phyloP scores from a whole-genome alignment of 2,888 invertebrate species.

The Liodrosophila aerea region DNA sequence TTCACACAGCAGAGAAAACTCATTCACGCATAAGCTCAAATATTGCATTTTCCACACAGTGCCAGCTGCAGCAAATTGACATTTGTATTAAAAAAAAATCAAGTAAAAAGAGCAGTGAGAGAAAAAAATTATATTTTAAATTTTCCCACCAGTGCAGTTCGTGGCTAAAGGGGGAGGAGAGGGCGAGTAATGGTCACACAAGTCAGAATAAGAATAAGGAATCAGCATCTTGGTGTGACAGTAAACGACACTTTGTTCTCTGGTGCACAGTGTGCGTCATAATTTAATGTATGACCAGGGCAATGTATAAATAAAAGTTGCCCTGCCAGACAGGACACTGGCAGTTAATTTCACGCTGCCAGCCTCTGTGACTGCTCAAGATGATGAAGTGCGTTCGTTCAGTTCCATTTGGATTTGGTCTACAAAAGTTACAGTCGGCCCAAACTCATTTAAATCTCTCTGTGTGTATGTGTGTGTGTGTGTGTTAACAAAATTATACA shows the following conservation, averaged over 20 bases:
- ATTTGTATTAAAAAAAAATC: constrained; percentile 45
- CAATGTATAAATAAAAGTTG: constrained; percentile 65
- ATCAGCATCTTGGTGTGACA: constrained; percentile 51
- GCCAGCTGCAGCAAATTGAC: constrained; percentile 72
- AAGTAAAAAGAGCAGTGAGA: background rate
- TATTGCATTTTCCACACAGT: constrained; percentile 44
- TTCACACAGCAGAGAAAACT: constrained; percentile 18
- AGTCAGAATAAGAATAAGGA: constrained; percentile 16
- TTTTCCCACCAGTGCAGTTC: constrained; percentile 11
- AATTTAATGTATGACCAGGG: constrained; percentile 66
- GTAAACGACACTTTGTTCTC: constrained; percentile 56
- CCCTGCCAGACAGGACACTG: constrained; percentile 50
- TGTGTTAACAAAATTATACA: constrained; percentile 19
- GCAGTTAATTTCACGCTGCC: constrained; percentile 77
- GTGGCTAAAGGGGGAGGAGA: background rate
- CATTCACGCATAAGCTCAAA: constrained; percentile 31
- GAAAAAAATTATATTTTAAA: constrained; percentile 6
- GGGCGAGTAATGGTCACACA: background rate
- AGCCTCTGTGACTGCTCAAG: constrained; percentile 61
- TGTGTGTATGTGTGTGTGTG: background rate
- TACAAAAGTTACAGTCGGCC: constrained; percentile 18
- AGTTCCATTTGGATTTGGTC: constrained; percentile 15
- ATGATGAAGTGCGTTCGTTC: constrained; percentile 65
- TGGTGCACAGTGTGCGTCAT: constrained; percentile 47
- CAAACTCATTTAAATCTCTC: background rate